Evolutionary conservation across 2,797 vertebrate genomes (phyloP).

Genomic region (Danionella dracula): DNA sequence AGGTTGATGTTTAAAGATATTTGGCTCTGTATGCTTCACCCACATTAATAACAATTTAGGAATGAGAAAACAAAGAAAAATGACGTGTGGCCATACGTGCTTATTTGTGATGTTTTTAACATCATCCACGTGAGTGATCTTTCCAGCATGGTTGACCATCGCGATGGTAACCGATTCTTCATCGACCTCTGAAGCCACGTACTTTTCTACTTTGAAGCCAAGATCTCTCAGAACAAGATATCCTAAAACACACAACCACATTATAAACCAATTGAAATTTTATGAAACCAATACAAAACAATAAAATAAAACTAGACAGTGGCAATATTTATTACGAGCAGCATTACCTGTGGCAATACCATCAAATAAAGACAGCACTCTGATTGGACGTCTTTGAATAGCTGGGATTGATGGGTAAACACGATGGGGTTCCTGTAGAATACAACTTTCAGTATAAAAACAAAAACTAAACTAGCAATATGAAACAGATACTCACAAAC

Average conservation of each 20-base stretch:
- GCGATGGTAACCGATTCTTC: slow-evolving; percentile 76
- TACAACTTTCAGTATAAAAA: not conserved
- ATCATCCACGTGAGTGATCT: slow-evolving; percentile 78
- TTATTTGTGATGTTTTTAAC: slow-evolving; percentile 74
- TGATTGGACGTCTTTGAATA: slow-evolving; percentile 71
- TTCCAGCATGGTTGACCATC: slow-evolving; percentile 75
- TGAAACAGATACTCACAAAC: slow-evolving; percentile 65
- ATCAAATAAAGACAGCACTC: slow-evolving; percentile 88
- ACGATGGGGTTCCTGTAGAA: slow-evolving; percentile 79
- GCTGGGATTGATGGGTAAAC: slow-evolving; percentile 84
- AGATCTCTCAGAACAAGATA: slow-evolving; percentile 85
- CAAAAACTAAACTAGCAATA: not conserved
- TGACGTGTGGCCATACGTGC: slow-evolving; percentile 62
- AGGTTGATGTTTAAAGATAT: no score
- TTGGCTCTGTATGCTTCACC: no score
- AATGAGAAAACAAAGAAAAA: not conserved
- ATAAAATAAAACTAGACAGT: no score
- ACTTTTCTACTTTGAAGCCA: slow-evolving; percentile 85
- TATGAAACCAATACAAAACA: no score
- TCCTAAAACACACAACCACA: slow-evolving; percentile 61
- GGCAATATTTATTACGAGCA: no score
- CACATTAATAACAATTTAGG: no score
- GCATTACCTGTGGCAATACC: slow-evolving; percentile 83
- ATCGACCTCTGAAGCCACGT: slow-evolving; percentile 85
- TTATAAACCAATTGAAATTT: no score